Evolutionary conservation across 2,888 invertebrate genomes (phyloP), one percentile per base, ranked within the genome.

Genomic region (Pyrocoelia pectoralis): DNA sequence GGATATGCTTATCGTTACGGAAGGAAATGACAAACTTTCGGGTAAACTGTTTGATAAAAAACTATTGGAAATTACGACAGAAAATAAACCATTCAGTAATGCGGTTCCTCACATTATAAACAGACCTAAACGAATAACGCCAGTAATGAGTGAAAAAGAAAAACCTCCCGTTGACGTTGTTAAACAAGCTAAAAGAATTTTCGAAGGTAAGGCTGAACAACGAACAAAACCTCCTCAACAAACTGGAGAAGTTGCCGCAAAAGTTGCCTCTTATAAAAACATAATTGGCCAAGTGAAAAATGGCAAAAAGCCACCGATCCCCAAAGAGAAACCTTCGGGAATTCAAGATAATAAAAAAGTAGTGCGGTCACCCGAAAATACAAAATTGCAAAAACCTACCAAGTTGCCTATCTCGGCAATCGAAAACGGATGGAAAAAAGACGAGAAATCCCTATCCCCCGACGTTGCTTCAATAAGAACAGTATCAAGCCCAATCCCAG

Each of bases 81-180:
- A 72, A 56, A 65, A 48, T 29, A 69, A 64, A 61, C 53, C 62
- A 18, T 67, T 68, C 56, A 68, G 66, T 66, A 71, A 68, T 56
- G 28, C 55, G 13, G 19, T 60, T 15, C 46, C 48, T 48, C 59
- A 66, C 15, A 63, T 46, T 48, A 56, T 66, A 40, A 85, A 86
- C 72, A 81, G 83, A 78, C 85, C 87, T 69, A 86, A 89, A 73
- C 86, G 86, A 73, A 85, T 88, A 71, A 85, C 83, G 69, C 89
- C 85, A 1, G 82, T 90, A 49, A 84, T 91, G 73, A 88, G 88
- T 72, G 91, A 90, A 69, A 87, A 88, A 10, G 94, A 94, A 74
- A 85, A 94, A 51, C 96, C 96, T 1, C 95, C 95, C 13, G 91
- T 91, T 0, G 95, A 96, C 83, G 88, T 95, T 69, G 96, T 96